A percentile compares a stretch with the other conserved stretches of the same genome.
Evolutionary conservation across 2,797 vertebrate genomes (phyloP).

Genomic region (Hyperoplus immaculatus): DNA sequence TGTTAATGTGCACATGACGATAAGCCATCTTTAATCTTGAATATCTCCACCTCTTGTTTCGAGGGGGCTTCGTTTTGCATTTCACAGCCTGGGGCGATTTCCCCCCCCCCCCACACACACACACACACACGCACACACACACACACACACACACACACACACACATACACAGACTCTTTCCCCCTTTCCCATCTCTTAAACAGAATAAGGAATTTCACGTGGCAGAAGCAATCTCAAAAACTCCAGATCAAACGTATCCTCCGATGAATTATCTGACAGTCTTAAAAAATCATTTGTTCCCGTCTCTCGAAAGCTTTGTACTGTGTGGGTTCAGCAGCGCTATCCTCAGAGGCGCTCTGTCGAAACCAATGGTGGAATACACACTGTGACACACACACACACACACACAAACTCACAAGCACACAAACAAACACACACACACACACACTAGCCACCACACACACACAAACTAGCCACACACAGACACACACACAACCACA

Average conservation of each 20-base stretch:
- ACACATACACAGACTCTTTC: slow-evolving; percentile 33
- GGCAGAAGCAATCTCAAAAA: slow-evolving; percentile 81
- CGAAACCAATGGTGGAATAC: slow-evolving; percentile 83
- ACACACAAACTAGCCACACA: too few species aligned
- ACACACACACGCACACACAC: too few species aligned
- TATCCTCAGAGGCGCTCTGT: slow-evolving; percentile 82
- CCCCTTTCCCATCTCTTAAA: slow-evolving; percentile 74
- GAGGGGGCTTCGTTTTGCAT: slow-evolving; percentile 43
- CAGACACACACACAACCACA: too few species aligned
- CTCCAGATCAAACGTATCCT: slow-evolving; percentile 84
- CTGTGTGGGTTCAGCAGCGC: slow-evolving; percentile 80
- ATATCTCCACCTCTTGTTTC: slow-evolving; percentile 66
- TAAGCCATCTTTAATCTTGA: slow-evolving; percentile 39
- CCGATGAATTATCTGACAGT: slow-evolving; percentile 85
- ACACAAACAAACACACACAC: too few species aligned
- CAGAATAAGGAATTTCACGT: slow-evolving; percentile 81
- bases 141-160: too few species aligned
- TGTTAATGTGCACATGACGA: too few species aligned
- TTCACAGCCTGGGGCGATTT: slow-evolving; percentile 79
- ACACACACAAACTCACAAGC: slow-evolving; percentile 7
- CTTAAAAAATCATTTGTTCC: slow-evolving; percentile 84
- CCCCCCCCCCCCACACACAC: too few species aligned
- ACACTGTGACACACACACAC: slow-evolving; percentile 64
- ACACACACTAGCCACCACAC: too few species aligned
- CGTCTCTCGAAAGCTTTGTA: slow-evolving; percentile 77